Evolutionary conservation across 2,888 invertebrate species (phyloP), one percentile per base, ranked within the genome.

Genomic region (Melinaea menophilus): DNA sequence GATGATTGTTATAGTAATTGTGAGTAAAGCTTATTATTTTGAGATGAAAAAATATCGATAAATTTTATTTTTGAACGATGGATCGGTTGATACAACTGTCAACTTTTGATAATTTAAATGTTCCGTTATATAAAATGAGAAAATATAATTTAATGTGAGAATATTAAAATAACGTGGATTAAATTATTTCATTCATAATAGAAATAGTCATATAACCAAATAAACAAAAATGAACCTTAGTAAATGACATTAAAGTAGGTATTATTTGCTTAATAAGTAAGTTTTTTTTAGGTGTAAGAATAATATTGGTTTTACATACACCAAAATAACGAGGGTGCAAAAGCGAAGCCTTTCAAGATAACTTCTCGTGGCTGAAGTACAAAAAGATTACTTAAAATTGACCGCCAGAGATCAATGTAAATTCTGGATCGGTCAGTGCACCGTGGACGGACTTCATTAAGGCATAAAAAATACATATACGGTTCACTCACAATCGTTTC

Each of bases 391-490:
- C 31, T 12, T 33, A 58, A 61, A 60, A 64, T 63, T 65, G 58
- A 62, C 64, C 41, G 58, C 54, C 58, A 73, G 75, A 72, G 75
- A 80, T 84, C 82, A 80, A 85, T 86, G 84, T 80, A 86, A 80
- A 86, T 85, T 84, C 86, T 84, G 86, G 82, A 85, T 79, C 82
- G 80, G 73, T 74, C 77, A 71, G 69, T 71, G 65, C 63, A 62
- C 88, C 87, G 67, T 84, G 77, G 86, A 86, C 77, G 90, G 89
- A 72, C 81, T 81, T 90, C 87, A 88, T 90, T 89, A 89, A 81
- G 79, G 76, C 66, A 78, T 72, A 86, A 84, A 86, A 86, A 82
- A 72, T n/a, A 58, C 61, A 63, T 59, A 65, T 59, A 62, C 56
- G 58, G 65, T 64, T 63, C 47, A 59, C 58, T 59, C 55, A 84